Evolutionary conservation across 2,888 invertebrate genomes (phyloP).

Genomic region (Pristionchus mayeri): DNA sequence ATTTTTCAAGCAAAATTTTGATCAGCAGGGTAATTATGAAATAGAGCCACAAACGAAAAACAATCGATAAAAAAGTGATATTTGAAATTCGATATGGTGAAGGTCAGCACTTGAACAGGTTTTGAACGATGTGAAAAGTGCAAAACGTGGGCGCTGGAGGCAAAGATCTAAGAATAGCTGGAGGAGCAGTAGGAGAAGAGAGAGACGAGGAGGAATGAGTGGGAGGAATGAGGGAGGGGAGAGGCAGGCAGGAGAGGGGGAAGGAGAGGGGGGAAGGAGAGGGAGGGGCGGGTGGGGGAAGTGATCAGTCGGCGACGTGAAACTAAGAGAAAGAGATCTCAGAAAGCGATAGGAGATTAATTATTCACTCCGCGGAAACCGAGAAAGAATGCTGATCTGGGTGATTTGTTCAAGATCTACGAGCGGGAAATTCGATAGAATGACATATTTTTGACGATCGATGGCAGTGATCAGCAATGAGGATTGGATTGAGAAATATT

Average conservation of each 20-base stretch:
- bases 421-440: neutral
- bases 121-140: neutral
- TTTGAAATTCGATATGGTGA: neutral
- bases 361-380: no score
- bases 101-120: neutral
- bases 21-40: no score
- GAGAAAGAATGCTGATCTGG: no score
- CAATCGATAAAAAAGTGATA: no score
- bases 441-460: neutral
- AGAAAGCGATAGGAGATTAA: no score
- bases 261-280: neutral
- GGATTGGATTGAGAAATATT: no score
- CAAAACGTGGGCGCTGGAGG: neutral
- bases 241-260: no score
- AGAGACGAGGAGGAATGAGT: conserved; percentile 23
- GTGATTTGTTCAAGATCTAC: no score
- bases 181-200: neutral
- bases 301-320: conserved; percentile 12
- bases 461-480: no score
- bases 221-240: conserved; percentile 40
- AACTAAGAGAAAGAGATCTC: neutral
- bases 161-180: conserved; percentile 30
- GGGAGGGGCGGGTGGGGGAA: neutral
- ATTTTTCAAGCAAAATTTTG: no score
- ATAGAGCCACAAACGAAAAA: no score